These are phyloP conservation scores for Nemoura dubitans DNA, from an alignment of 2,888 invertebrate genomes.

Conservation along the genomic window DNA sequence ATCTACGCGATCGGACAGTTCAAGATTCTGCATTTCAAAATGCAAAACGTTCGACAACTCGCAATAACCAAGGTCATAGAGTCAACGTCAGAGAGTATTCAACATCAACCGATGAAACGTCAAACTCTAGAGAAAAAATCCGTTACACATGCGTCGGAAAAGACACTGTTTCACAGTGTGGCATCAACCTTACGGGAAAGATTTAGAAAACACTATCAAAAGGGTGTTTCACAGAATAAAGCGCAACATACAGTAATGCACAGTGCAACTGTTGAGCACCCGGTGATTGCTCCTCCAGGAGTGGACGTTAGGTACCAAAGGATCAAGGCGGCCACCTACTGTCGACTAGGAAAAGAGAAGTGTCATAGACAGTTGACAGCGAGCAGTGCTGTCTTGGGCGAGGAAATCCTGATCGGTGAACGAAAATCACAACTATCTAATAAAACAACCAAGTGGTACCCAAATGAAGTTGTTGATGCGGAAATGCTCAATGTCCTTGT, in stretches of 20 bases:
- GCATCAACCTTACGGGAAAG: background rate
- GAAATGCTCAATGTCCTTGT: background rate
- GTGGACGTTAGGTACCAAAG: background rate
- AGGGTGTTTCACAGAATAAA: too few species aligned
- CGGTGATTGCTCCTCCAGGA: background rate
- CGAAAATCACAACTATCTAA: background rate
- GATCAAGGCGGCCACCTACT: background rate
- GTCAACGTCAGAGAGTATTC: background rate
- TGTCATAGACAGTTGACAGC: background rate
- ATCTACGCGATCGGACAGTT: background rate
- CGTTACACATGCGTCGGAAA: background rate
- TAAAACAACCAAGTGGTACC: background rate
- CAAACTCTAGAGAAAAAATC: background rate
- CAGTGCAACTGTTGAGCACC: background rate
- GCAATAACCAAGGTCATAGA: background rate
- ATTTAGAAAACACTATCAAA: too few species aligned
- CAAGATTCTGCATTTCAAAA: constrained; percentile 14
- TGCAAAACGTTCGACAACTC: background rate
- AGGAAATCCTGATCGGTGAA: background rate
- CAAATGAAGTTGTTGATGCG: background rate
- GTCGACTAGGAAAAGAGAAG: background rate
- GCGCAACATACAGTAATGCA: too few species aligned
- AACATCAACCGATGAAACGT: background rate
- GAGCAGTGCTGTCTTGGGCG: background rate
- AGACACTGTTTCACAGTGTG: background rate